Conservation (phyloP, 2,113 vertebrate species). For the Mastomys natalensis region DNA sequence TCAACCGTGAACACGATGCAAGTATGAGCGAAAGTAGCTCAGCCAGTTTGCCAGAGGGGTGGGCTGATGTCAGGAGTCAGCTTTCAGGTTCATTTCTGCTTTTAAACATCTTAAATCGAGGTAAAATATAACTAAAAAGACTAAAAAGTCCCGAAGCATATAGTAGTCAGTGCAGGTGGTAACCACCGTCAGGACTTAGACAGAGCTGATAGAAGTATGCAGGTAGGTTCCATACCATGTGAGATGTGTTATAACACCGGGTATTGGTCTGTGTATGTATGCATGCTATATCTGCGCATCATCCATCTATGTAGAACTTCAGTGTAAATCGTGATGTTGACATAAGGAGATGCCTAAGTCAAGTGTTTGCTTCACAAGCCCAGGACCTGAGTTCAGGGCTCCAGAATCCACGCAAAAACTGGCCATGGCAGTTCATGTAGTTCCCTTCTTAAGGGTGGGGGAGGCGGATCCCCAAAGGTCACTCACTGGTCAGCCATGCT, state of each 20-base stretch:
- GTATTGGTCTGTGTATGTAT: background rate
- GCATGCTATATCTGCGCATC: background rate
- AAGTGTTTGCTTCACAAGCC: background rate
- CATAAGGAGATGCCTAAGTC: background rate
- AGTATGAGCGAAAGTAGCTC: slow-evolving; percentile 78
- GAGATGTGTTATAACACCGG: background rate
- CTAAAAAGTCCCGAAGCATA: background rate
- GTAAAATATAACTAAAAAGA: background rate
- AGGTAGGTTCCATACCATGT: background rate
- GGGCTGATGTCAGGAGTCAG: background rate
- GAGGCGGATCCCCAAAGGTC: background rate
- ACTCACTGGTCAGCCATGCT: background rate
- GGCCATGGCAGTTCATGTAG: background rate
- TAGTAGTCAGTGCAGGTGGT: background rate
- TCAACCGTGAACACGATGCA: slow-evolving; percentile 99
- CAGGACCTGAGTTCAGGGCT: background rate
- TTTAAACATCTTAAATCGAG: background rate
- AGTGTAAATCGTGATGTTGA: background rate
- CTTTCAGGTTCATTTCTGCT: background rate
- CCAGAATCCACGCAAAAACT: background rate
- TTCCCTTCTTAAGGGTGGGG: background rate
- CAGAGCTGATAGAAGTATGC: background rate
- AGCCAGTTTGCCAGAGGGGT: background rate
- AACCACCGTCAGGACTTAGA: background rate
- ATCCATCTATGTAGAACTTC: background rate